A percentile compares a stretch with the other conserved stretches of the same genome.
Conservation (phyloP, 2,797 vertebrate species). For the Smutsia gigantea region DNA sequence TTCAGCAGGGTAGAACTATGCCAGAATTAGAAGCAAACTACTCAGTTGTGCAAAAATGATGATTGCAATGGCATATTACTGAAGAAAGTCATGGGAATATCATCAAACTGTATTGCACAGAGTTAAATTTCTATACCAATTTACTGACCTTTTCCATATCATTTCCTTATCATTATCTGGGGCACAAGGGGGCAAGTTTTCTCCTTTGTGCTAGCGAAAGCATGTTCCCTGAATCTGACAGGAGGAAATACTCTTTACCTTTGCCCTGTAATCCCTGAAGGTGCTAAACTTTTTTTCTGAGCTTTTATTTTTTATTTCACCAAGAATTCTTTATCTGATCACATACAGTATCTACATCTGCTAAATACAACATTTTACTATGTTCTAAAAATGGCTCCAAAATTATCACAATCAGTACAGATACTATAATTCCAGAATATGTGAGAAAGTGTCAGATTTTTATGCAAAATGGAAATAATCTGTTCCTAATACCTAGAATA, state of each 20-base stretch:
- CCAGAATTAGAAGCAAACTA: constrained; percentile 44
- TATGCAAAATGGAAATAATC: constrained; percentile 52
- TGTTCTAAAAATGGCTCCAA: constrained; percentile 12
- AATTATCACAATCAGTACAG: background rate
- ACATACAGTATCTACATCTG: background rate
- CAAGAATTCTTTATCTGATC: background rate
- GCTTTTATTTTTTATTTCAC: too few species aligned
- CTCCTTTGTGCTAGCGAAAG: background rate
- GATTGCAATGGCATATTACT: constrained; percentile 52
- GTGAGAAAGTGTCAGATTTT: background rate
- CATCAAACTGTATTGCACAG: constrained; percentile 7
- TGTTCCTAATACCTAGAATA: background rate
- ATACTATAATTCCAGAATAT: background rate
- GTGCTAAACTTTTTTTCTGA: constrained; percentile 23
- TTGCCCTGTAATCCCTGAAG: background rate
- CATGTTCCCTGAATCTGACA: background rate
- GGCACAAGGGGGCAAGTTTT: background rate
- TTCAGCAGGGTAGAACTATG: constrained; percentile 56
- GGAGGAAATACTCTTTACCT: background rate
- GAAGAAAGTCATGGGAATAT: constrained; percentile 33
- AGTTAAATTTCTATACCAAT: constrained; percentile 28
- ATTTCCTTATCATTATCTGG: background rate
- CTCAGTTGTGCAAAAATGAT: constrained; percentile 56
- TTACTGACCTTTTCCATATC: background rate
- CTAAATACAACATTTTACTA: background rate